Base-by-base conservation (phyloP, 2,888 invertebrate genomes). In the Rhyacophila evoluta region DNA sequence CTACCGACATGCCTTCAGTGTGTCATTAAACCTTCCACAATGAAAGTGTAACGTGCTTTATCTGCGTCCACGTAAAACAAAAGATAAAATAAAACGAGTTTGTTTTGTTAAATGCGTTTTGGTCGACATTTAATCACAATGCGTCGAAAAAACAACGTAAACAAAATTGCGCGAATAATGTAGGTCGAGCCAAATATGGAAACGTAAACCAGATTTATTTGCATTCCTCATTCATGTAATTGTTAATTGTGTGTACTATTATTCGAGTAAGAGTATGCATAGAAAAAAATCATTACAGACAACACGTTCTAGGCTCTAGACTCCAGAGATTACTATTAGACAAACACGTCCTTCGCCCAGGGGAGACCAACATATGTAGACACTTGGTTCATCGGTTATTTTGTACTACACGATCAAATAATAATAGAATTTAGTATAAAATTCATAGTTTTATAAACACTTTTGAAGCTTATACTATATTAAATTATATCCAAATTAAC, bases 1-100 rank as follows among this genome's bases (percentile, higher is more conserved):
- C 10, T 25, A 55, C 55, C 12, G 15, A 25, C 55, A 19, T 15
- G 15, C 3, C 12, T 41, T 41, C 6, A 41, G 15, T 41, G 5
- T 55, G 55, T 25, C 55, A 55, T 55, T 25, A 55, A 55, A 25
- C 25, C 25, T 55, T 55, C 55, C 55, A 41, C 55, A 55, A 55
- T 55, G 3, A 19, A 25, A 55, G 10, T 25, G 8, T 25, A 55
- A 4, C 25, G 10, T 55, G 55, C 10, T 55, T 25, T 55, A 55
- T 55, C 25, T 55, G 15, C 25, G 19, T 8, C 55, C 12, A 19
- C 19, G 15, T 55, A 55, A 55, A 25, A 55, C 19, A 55, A 55
- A 55, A 55, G 55, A 10, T 25, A 55, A 55, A n/a, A 25, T 55
- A 55, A 55, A 55, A 55, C 55, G 1, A 55, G 55, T 55, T 55